Evolutionary conservation across 2,113 vertebrate genomes (phyloP).

Genomic region (Hylia prasina): DNA sequence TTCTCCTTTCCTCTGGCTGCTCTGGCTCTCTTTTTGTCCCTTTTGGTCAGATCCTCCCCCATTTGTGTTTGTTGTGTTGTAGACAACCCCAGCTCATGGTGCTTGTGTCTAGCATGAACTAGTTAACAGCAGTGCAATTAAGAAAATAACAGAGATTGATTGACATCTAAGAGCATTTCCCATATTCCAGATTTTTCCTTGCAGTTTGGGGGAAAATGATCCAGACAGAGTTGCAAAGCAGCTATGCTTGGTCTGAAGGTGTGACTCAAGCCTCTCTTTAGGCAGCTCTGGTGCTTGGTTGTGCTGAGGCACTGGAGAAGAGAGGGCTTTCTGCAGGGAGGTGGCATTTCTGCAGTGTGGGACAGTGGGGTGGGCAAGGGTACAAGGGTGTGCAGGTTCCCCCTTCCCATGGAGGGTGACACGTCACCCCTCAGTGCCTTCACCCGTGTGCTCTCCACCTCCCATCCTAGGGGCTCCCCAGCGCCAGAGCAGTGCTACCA

Average conservation of each 20-base stretch:
- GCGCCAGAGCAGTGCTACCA: fast-evolving
- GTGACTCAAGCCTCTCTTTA: fast-evolving
- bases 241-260: background rate
- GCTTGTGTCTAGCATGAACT: background rate
- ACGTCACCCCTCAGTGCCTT: background rate
- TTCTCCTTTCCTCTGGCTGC: conserved; percentile 16
- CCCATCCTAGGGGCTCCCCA: fast-evolving
- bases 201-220: background rate
- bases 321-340: background rate
- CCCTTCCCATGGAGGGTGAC: background rate
- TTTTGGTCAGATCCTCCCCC: background rate
- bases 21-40: conserved; percentile 3
- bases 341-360: background rate
- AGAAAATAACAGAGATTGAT: background rate
- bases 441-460: fast-evolving
- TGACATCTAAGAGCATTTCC: background rate
- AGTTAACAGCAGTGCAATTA: background rate
- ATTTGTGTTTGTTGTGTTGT: background rate
- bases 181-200: background rate
- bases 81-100: background rate
- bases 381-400: background rate
- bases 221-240: background rate
- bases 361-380: background rate
- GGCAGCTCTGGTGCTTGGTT: background rate
- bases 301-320: background rate